Evolutionary conservation across 2,888 invertebrate species (phyloP), one percentile per base, ranked within the genome.

Genomic region (Entomobrya multifasciata): DNA sequence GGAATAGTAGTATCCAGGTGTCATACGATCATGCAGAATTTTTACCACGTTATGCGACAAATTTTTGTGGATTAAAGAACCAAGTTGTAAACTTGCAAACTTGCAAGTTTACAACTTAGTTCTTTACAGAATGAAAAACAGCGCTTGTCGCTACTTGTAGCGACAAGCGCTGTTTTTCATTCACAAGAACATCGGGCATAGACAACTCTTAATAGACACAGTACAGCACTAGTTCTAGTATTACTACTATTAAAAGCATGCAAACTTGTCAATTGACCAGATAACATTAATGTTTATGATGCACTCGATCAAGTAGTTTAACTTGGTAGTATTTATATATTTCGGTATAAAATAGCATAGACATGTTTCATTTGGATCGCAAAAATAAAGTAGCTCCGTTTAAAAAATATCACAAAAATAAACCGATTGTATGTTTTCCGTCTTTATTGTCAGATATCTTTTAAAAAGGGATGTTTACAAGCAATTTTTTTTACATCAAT

Each of bases 221-320:
- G n/a, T n/a, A n/a, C 27, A 76, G n/a, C 49, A 36, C 20, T n/a
- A n/a, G n/a, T n/a, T n/a, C n/a, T n/a, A n/a, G n/a, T n/a, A n/a
- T 67, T 77, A 85, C 49, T 36, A 70, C 57, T 60, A 85, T 57
- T 72, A 79, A 85, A 85, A 72, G 78, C 85, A 85, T 85, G 85
- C 79, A 79, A 57, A 78, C 85, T 67, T 85, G 85, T 77, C 78
- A 72, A 72, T 60, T 84, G 57, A 70, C 84, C 70, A 77, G 65
- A 36, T 84, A 70, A 85, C 79, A 85, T 78, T 79, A 79, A 85
- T 79, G 85, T 85, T 85, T 85, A 85, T 60, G 78, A 79, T 72
- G 85, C 62, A 27, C 72, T 78, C 85, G 70, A 85, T 85, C 85
- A 85, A 79, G 72, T 49, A 60, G 70, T 36, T 49, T 17, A 60